Base-by-base conservation (phyloP, 2,113 vertebrate species). In the Rhabdornis inornatus region DNA sequence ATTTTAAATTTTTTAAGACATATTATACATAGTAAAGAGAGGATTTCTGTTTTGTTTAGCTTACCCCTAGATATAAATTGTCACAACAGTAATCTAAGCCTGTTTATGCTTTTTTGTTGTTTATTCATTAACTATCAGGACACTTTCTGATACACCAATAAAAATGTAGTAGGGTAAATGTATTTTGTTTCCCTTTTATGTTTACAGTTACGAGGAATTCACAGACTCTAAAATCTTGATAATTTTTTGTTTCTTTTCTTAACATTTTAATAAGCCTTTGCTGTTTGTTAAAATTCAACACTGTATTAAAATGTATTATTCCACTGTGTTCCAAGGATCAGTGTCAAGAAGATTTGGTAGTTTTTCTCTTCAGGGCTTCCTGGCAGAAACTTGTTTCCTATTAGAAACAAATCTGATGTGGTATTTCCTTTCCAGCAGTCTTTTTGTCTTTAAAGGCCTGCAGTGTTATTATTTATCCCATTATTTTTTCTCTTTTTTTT, bases 81-180 rank as follows among this genome's bases (percentile, higher is more conserved):
- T 53, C 69, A 69, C 75, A 95, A 71, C 37, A 80, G 52, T 87
- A 92, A 95, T 92, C 79, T 90, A 65, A 91, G 69, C 78, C 61
- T 80, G 76, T 52, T 56, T 78, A n/a, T 91, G 40, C 25, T n/a
- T 93, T 93, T 96, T 94, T 94, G 52, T 80, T 96, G 63, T 65
- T 94, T 86, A 94, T 95, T 93, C 68, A 81, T 92, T 96, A 90
- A 76, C 28, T 95, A 61, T 96, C 91, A 96, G 60, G 72, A 86
- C 80, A 66, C 17, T 85, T 92, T 94, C 93, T 95, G 92, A 94
- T 96, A 88, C 59, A 47, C 27, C 0, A 4, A 63, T 76, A 49
- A 69, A 61, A 63, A 56, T 50, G 8, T 20, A 49, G 22, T 37
- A 9, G 12, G 3, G 15, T 33, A 56, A 69, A 69, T 55, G 35